Evolutionary conservation across 1,140 invertebrate species (phyloP).

Genomic region (Sarcophaga peregrina): DNA sequence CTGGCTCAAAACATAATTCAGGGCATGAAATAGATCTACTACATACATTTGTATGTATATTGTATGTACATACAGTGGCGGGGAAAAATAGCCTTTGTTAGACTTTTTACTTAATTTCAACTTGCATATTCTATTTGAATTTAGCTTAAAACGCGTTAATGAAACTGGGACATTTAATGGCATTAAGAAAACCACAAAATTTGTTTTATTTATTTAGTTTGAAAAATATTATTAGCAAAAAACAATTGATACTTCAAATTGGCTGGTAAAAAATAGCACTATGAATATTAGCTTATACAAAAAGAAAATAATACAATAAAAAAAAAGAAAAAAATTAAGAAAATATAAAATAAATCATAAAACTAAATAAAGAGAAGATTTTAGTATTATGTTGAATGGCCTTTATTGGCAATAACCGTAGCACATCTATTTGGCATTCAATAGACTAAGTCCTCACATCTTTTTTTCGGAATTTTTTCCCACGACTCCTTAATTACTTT

Average conservation of each 20-base stretch:
- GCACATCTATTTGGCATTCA: slow-evolving; percentile 50
- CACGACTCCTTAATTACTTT: slow-evolving; percentile 44
- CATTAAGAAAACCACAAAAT: background rate
- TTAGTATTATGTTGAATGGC: slow-evolving; percentile 55
- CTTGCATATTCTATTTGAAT: background rate
- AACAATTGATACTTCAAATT: background rate
- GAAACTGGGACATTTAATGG: background rate
- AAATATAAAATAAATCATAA: slow-evolving; percentile 12
- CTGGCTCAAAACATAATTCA: background rate
- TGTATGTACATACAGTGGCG: background rate
- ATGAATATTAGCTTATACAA: background rate
- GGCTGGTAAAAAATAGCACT: background rate
- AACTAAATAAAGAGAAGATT: background rate
- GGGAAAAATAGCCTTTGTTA: background rate
- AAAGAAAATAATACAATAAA: slow-evolving; percentile 2
- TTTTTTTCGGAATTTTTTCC: slow-evolving; percentile 46
- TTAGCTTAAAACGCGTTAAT: background rate
- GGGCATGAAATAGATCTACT: too few species aligned
- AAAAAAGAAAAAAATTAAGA: background rate
- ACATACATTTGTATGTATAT: too few species aligned
- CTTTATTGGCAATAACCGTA: slow-evolving; percentile 52
- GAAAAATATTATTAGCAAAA: background rate
- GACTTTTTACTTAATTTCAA: too few species aligned
- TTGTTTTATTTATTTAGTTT: background rate
- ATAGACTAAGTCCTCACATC: slow-evolving; percentile 49